A percentile compares a stretch with the other conserved stretches of the same genome.
Evolutionary conservation across 2,113 vertebrate genomes (phyloP).

Genomic region (Misgurnus mizolepis): DNA sequence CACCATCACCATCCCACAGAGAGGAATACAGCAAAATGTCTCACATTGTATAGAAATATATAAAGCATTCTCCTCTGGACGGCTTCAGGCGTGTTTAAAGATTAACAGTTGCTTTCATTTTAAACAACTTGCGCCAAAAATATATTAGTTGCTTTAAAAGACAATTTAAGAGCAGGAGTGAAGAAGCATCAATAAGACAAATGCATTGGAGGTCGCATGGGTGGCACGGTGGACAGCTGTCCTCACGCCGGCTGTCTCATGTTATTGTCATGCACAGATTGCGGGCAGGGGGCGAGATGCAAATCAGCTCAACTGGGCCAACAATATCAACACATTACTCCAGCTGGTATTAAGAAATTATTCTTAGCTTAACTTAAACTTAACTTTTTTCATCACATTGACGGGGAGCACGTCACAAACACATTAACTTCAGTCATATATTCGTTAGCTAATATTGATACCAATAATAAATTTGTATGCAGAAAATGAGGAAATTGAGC

Average conservation of each 20-base stretch:
- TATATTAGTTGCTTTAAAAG: background rate
- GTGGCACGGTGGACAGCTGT: slow-evolving; percentile 54
- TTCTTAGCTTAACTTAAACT: background rate
- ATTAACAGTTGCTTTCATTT: background rate
- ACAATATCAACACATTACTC: slow-evolving; percentile 29
- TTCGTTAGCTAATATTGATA: background rate
- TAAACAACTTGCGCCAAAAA: background rate
- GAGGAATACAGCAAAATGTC: background rate
- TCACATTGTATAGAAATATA: background rate
- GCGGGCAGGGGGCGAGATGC: slow-evolving; percentile 7
- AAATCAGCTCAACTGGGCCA: slow-evolving; percentile 31
- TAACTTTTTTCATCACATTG: background rate
- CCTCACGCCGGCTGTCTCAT: slow-evolving; percentile 47
- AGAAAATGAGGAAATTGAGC: background rate
- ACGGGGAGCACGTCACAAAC: background rate
- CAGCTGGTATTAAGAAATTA: background rate
- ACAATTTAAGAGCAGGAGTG: background rate
- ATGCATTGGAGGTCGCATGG: background rate
- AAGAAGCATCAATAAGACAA: background rate
- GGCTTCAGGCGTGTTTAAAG: background rate
- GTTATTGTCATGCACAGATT: slow-evolving; percentile 51
- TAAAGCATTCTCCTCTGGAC: too few relatives aligned
- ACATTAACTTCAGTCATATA: background rate
- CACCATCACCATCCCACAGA: slow-evolving; percentile 14
- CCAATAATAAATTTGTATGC: background rate